phyloP scores from a whole-genome alignment of 2,113 vertebrate genomes.

The Tamias sibiricus region DNA sequence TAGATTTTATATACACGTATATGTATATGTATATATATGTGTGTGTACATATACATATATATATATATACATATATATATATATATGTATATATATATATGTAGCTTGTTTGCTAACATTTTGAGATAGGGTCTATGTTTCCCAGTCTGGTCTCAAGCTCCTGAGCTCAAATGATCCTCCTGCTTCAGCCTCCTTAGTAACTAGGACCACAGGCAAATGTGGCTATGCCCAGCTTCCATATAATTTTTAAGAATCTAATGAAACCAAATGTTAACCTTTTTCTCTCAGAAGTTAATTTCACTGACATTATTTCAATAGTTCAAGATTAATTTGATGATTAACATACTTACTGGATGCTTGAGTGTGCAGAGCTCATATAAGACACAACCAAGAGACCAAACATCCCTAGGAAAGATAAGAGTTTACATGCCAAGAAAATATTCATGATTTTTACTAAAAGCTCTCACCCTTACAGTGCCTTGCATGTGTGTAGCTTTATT shows the following conservation, averaged over 20 bases:
- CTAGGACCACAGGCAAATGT: background rate
- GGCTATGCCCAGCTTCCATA: background rate
- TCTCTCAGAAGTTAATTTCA: slow-evolving; percentile 43
- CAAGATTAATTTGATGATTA: background rate
- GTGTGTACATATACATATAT: too few species aligned
- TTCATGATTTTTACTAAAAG: background rate
- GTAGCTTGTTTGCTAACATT: too few species aligned
- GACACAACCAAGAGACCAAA: slow-evolving; percentile 96
- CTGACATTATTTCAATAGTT: slow-evolving; percentile 37
- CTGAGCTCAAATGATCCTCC: background rate
- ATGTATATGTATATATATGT: too few species aligned
- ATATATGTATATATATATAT: too few species aligned
- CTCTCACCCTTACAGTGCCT: background rate
- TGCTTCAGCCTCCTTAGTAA: background rate
- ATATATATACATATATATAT: too few species aligned
- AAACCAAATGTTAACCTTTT: slow-evolving; percentile 32
- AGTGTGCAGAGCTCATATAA: slow-evolving; percentile 94
- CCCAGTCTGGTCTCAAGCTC: background rate
- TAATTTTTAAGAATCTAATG: slow-evolving; percentile 21
- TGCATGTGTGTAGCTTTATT: background rate
- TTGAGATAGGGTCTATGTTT: too few species aligned
- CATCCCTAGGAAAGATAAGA: slow-evolving; percentile 88
- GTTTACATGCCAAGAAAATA: slow-evolving; percentile 63
- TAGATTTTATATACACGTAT: too few species aligned
- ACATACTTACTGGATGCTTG: slow-evolving; percentile 92